Base-by-base conservation (phyloP, 1,140 invertebrate species). In the Matsumurasca onukii region DNA sequence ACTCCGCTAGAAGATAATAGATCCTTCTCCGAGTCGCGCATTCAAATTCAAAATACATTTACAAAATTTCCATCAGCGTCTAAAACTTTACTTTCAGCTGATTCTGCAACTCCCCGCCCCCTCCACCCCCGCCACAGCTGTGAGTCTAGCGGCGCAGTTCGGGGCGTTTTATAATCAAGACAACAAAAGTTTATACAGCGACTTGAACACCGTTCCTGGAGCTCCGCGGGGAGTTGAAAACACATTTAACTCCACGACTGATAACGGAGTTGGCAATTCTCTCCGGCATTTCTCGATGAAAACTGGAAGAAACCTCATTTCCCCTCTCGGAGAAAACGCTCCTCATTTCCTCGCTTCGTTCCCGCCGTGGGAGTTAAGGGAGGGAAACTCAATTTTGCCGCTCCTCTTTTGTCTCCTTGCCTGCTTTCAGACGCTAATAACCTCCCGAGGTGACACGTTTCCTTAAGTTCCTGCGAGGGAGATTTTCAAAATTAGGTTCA, bases 271-370 rank as follows among this genome's bases (percentile, higher is more conserved):
- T 55, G 22, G 25, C 9, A 55, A 9, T 61, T 57, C 52, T 27
- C 66, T 1, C 51, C 22, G 17, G 34, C 34, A 27, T 68, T 68
- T 51, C 66, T 48, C 31, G 67, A 39, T 68, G 67, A 68, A 68
- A 68, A 68, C 67, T 51, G 57, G 30, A 68, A 68, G 67, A 68
- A 68, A 68, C 27, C 67, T 63, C 67, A 68, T 68, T 68, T 68
- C 67, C 67, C 34, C n/a, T 25, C 39, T 20, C 20, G 31, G 67
- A 68, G 55, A 68, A 59, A 31, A 39, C 52, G 55, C 34, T 51
- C 45, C 30, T 59, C 67, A 59, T 63, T 68, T 48, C 39, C 34
- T 25, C 24, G 17, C 20, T n/a, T 29, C 22, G 55, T 22, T 59
- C 15, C 24, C 55, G 24, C n/a, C 3, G 55, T 20, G 24, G 9